A percentile compares a stretch with the other conserved stretches of the same genome.
phyloP scores from a whole-genome alignment of 2,888 invertebrate genomes.

The Selenia dentaria region DNA sequence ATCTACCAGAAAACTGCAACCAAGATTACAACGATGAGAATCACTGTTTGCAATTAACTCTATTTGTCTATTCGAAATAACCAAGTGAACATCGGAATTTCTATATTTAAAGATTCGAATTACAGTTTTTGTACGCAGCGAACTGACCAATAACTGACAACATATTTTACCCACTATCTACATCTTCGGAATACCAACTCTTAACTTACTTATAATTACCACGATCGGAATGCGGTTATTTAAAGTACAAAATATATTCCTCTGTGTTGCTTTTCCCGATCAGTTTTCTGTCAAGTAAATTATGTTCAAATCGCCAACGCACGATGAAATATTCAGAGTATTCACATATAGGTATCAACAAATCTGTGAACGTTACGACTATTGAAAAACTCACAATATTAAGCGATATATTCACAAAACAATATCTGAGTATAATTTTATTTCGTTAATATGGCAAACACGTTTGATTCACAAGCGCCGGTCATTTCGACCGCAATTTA shows the following conservation, averaged over 20 bases:
- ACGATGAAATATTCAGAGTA: constrained; percentile 22
- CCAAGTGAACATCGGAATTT: neutral
- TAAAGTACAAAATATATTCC: constrained; percentile 9
- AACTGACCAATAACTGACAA: constrained; percentile 6
- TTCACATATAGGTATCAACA: constrained; percentile 13
- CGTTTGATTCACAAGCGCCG: constrained; percentile 28
- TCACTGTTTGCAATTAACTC: neutral
- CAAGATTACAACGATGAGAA: no score
- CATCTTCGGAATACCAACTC: constrained; percentile 14
- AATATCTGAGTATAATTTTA: constrained; percentile 18
- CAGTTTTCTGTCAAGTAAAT: constrained; percentile 19
- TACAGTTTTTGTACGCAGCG: constrained; percentile 5
- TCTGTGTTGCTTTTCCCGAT: constrained; percentile 8
- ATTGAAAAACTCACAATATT: constrained; percentile 19
- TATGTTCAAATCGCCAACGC: constrained; percentile 17
- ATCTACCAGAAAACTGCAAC: no score
- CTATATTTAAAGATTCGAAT: no score
- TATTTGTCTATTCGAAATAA: neutral
- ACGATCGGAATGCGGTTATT: constrained; percentile 9
- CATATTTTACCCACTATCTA: constrained; percentile 13
- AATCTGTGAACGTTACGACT: constrained; percentile 7
- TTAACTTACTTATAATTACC: constrained; percentile 10
- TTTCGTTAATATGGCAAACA: constrained; percentile 22
- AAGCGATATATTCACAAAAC: constrained; percentile 22
- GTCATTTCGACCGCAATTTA: constrained; percentile 35